Evolutionary conservation across 2,888 invertebrate genomes (phyloP), one percentile per base, ranked within the genome.

Genomic region (Synergus laeviventris): DNA sequence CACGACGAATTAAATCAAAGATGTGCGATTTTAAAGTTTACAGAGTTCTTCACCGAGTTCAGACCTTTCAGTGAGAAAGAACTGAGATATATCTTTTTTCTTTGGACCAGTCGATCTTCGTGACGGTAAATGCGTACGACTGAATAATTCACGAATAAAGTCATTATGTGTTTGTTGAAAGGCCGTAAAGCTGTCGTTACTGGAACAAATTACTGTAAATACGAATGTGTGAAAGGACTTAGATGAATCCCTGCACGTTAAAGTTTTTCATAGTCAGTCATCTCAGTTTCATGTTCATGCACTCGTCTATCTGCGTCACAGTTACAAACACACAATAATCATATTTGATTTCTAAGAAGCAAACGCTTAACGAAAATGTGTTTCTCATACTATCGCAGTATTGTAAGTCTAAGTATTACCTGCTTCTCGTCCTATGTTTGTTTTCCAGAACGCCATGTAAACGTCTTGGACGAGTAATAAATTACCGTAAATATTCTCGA

Each of bases 381-480:
- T 84, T 83, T 84, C 82, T 83, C 83, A 85, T 85, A 84, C 87
- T 86, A 86, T 84, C 87, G 85, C 84, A 88, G 86, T 88, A 88
- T 87, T 88, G 87, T 88, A 88, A 87, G 85, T 82, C 85, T 87
- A 86, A 88, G 86, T 87, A 87, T 87, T 84, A 86, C 83, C 82
- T 76, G 82, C 83, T 83, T 84, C 84, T 82, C 76, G 82, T 81
- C 83, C 79, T 84, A 81, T 83, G 81, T 85, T 83, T 83, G 66
- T 82, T 76, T 73, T 82, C 24, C 45, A 70, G 31, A 31, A 70
- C n/a, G n/a, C 66, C 74, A 45, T 74, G 4, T 62, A 64, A n/a
- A 62, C 59, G 24, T 75, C 64, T 42, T 38, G 39, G 42, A 42
- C 59, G 36, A 49, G 31, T 49, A 42, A 21, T 54, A 54, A 70